Conservation (phyloP, 2,888 invertebrate species). For the Agriotes lineatus region DNA sequence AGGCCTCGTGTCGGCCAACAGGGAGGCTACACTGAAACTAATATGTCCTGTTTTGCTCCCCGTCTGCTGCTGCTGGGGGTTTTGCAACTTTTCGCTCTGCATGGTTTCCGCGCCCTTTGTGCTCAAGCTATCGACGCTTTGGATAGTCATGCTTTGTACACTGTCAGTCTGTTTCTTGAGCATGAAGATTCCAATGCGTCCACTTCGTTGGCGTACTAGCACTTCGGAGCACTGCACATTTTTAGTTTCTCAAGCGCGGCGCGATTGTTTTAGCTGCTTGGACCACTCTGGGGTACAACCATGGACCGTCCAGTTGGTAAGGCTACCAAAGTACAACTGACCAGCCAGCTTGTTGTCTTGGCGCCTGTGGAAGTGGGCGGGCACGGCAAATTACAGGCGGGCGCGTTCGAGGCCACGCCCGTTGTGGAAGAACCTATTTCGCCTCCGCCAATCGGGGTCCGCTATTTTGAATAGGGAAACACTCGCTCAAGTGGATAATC, state of each 20-base stretch:
- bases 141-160: conserved; percentile 77
- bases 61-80: conserved; percentile 52
- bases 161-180: conserved; percentile 72
- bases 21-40: conserved; percentile 90
- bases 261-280: neutral
- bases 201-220: conserved; percentile 29
- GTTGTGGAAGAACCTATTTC: conserved; percentile 36
- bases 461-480: conserved; percentile 48
- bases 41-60: conserved; percentile 74
- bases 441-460: conserved; percentile 45
- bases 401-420: conserved; percentile 23
- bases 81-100: conserved; percentile 52
- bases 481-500: conserved; percentile 45
- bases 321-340: conserved; percentile 50
- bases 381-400: conserved; percentile 21
- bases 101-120: conserved; percentile 62
- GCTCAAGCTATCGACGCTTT: conserved; percentile 66
- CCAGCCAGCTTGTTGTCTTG: conserved; percentile 44
- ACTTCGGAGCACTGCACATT: conserved; percentile 28
- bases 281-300: conserved; percentile 9
- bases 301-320: conserved; percentile 42
- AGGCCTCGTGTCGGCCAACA: conserved; percentile 85
- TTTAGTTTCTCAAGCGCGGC: conserved; percentile 11
- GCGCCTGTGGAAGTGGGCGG: conserved; percentile 40
- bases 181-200: conserved; percentile 67